phyloP scores from a whole-genome alignment of 2,113 vertebrate species.

The Patagioenas fasciata region DNA sequence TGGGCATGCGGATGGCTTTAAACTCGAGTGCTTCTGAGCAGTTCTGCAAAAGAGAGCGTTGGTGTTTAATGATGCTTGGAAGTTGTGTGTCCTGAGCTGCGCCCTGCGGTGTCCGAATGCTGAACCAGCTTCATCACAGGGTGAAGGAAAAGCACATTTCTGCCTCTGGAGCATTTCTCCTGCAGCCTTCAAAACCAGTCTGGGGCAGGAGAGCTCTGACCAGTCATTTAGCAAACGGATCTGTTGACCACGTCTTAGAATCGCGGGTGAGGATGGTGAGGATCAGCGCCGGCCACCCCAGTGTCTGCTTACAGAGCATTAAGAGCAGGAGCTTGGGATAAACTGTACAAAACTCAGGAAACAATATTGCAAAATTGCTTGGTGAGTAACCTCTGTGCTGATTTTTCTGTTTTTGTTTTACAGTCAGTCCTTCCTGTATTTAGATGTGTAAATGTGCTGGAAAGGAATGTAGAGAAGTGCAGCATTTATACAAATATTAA shows the following conservation, averaged over 20 bases:
- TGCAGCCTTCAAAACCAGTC: background rate
- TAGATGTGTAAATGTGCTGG: slow-evolving; percentile 81
- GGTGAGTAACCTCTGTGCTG: background rate
- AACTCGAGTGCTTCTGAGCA: background rate
- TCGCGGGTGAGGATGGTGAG: background rate
- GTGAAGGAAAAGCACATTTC: background rate
- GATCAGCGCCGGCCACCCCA: background rate
- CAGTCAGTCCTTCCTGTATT: slow-evolving; percentile 91
- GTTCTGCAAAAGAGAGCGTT: background rate
- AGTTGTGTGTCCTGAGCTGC: background rate
- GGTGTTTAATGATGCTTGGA: background rate
- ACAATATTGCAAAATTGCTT: background rate
- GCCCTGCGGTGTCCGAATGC: background rate
- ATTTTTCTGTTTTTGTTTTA: background rate
- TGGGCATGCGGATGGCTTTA: background rate
- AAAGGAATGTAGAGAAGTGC: slow-evolving; percentile 87
- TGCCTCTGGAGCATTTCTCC: background rate
- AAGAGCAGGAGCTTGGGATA: background rate
- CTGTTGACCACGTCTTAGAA: background rate
- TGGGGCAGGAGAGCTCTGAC: background rate
- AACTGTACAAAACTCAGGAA: background rate
- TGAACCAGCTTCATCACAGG: background rate
- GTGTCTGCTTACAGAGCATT: background rate
- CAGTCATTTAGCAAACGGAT: background rate
- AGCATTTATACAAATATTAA: slow-evolving; percentile 77